Evolutionary conservation across 2,797 vertebrate genomes (phyloP), one percentile per base, ranked within the genome.

Genomic region (Kryptopterus vitreolus): DNA sequence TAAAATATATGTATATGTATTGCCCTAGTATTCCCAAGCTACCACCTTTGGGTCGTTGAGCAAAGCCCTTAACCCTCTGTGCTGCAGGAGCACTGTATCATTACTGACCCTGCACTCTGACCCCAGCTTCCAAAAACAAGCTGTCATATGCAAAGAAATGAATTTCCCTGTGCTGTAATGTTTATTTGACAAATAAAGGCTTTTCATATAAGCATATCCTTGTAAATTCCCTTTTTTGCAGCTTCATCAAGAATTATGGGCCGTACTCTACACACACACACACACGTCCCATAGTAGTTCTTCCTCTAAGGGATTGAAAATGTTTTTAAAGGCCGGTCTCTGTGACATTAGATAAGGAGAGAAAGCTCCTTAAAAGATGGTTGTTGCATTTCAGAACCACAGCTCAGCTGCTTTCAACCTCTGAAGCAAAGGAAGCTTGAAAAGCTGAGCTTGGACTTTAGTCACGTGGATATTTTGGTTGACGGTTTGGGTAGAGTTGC

Each of bases 221-320:
- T 43, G 38, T 80, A 73, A 11, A 83, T 88, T 87, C 70, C 69
- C 81, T 70, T 89, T 91, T 90, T 91, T 92, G 89, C 90, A 92
- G 87, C 90, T 91, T 90, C 89, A 92, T 91, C 88, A 90, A 90
- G 88, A 89, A 91, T 91, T 91, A 85, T 83, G 81, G 68, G 77
- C 38, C 83, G 80, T 76, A 84, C 10, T 43, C 38, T 43, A 43
- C 38, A 43, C 38, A 43, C 85, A 85, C 88, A n/a, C 87, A 22
- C 31, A 69, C 33, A 66, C 50, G 46, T 59, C 22, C 12, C 38
- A 33, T 38, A 68, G 81, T 89, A 87, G 87, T 91, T 86, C 87
- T 86, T 87, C 78, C 87, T 84, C 73, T 78, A 15, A 80, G 85
- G 83, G 85, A 88, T 88, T 89, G 89, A 79, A 89, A 90, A 88